phyloP scores from a whole-genome alignment of 2,113 vertebrate genomes.

The Plecturocebus donacophilus region DNA sequence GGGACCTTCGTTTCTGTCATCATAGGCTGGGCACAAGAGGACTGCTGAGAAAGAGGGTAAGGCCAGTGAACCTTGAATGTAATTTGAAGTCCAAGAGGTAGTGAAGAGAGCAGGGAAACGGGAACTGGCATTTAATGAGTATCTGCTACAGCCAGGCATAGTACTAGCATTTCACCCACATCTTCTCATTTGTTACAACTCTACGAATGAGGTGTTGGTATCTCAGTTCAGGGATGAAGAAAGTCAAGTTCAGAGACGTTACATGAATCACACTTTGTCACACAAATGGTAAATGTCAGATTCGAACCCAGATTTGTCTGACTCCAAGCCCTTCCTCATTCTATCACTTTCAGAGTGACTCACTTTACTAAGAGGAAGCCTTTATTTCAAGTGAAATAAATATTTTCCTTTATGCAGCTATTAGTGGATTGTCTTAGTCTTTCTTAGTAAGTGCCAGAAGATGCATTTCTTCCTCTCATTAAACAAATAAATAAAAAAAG shows the following conservation, averaged over 20 bases:
- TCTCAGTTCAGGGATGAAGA: not conserved
- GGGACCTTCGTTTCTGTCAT: not conserved
- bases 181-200: not conserved
- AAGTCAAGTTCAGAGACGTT: not conserved
- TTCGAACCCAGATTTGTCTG: not conserved
- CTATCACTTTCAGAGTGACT: not conserved
- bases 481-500: not conserved
- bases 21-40: not conserved
- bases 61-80: not conserved
- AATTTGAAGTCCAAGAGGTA: not conserved
- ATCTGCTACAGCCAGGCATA: fast-evolving
- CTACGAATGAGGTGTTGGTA: not conserved
- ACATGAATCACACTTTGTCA: not conserved
- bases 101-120: not conserved
- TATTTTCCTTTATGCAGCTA: slow-evolving; percentile 2
- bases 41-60: not conserved
- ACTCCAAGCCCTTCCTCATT: not conserved
- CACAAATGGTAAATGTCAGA: not conserved
- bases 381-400: not conserved
- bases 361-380: not conserved
- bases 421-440: slow-evolving; percentile 31
- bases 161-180: not conserved
- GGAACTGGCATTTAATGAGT: not conserved
- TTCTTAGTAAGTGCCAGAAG: not conserved
- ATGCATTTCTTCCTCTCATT: slow-evolving; percentile 10